These are phyloP conservation scores for Fragum fragum DNA, from an alignment of 2,888 invertebrate species.

Conservation along the genomic window DNA sequence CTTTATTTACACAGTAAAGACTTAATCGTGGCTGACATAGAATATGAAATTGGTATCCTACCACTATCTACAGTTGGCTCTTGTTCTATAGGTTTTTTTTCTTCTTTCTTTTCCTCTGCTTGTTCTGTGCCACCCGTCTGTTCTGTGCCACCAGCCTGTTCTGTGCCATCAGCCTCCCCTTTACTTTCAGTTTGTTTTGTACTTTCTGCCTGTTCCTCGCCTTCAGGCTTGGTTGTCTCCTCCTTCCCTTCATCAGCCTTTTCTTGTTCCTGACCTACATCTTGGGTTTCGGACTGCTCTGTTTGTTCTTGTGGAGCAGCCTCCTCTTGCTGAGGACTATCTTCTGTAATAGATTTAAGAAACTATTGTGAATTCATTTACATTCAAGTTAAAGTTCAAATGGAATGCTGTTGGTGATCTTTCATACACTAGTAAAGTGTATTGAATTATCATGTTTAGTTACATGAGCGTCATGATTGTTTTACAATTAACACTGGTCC, in stretches of 20 bases:
- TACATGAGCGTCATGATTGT: too few species aligned
- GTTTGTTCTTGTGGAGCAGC: constrained; percentile 18
- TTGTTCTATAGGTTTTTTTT: constrained; percentile 42
- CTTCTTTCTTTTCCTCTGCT: constrained; percentile 27
- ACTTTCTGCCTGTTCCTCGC: background rate
- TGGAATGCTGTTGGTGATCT: too few species aligned
- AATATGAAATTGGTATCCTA: too few species aligned
- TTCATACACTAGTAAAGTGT: too few species aligned
- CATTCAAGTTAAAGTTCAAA: too few species aligned
- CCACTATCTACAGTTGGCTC: constrained; percentile 32
- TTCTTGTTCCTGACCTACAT: constrained; percentile 26
- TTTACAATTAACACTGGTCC: too few species aligned
- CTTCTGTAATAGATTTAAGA: background rate
- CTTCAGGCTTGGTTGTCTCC: constrained; percentile 4
- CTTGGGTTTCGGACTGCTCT: constrained; percentile 7
- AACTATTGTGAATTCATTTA: too few species aligned
- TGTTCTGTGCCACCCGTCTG: constrained; percentile 10
- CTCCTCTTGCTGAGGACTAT: constrained; percentile 16
- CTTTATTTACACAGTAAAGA: background rate
- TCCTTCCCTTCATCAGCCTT: constrained; percentile 7
- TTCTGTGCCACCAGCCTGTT: constrained; percentile 31
- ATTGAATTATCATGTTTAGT: too few species aligned
- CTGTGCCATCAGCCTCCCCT: constrained; percentile 24
- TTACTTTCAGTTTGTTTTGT: constrained; percentile 1
- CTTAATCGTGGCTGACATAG: too few species aligned